Percentiles rank a stretch among this genome's conserved stretches.
These are phyloP conservation scores for Illadopsis cleaveri DNA, from an alignment of 2,113 vertebrate species.

Conservation along the genomic window DNA sequence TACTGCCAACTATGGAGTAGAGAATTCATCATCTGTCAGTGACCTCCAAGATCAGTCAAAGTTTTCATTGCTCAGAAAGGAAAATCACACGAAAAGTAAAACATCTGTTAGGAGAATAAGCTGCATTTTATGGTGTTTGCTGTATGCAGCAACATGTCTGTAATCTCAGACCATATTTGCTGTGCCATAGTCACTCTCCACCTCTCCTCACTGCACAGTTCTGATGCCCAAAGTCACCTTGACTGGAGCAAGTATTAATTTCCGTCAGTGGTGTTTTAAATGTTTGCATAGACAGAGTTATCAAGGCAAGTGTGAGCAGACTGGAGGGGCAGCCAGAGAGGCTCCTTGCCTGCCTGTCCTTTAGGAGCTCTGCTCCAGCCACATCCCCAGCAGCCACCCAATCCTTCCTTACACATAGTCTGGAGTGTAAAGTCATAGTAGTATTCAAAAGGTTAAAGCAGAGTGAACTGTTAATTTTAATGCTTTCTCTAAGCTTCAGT, in stretches of 20 bases:
- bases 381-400: background rate
- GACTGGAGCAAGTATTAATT: conserved; percentile 23
- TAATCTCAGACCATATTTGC: conserved; percentile 16
- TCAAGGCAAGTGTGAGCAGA: background rate
- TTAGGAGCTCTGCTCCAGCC: background rate
- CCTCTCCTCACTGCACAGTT: background rate
- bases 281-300: conserved; percentile 1
- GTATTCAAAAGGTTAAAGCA: conserved; percentile 82
- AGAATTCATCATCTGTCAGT: conserved; percentile 59
- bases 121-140: conserved; percentile 8
- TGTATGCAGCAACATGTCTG: conserved; percentile 8
- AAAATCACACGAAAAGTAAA: conserved; percentile 34
- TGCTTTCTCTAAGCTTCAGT: conserved; percentile 85
- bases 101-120: conserved; percentile 19
- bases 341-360: background rate
- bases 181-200: background rate
- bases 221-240: conserved; percentile 1
- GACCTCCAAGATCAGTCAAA: conserved; percentile 60
- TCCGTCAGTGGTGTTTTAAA: background rate
- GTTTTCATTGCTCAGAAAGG: conserved; percentile 39
- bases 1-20: conserved; percentile 25
- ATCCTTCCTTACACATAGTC: conserved; percentile 52
- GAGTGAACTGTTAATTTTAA: conserved; percentile 86
- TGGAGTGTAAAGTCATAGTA: conserved; percentile 68
- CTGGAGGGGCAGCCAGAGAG: background rate